Conservation (phyloP, 2,888 invertebrate genomes). For the Ectemnius continuus region DNA sequence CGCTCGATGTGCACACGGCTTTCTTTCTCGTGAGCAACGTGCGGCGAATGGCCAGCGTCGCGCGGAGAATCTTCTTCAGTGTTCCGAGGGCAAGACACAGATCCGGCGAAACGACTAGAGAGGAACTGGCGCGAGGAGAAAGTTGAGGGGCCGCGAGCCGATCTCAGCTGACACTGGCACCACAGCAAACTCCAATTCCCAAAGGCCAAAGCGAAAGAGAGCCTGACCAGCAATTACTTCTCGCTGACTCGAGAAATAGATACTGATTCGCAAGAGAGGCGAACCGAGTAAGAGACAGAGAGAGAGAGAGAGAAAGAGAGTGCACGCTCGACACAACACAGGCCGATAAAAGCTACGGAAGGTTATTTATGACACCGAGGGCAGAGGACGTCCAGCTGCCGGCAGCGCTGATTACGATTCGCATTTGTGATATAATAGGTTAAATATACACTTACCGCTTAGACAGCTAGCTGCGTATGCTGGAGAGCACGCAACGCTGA, state of each 20-base stretch:
- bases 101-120: neutral
- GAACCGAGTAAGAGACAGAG: neutral
- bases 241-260: neutral
- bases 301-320: neutral
- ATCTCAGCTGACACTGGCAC: constrained; percentile 53
- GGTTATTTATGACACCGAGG: constrained; percentile 15
- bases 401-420: neutral
- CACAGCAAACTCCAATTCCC: neutral
- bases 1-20: constrained; percentile 5
- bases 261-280: neutral
- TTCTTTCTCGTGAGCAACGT: neutral
- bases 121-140: constrained; percentile 47
- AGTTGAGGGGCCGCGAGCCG: constrained; percentile 41
- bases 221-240: constrained; percentile 9
- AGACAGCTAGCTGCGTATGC: neutral
- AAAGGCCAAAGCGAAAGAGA: constrained; percentile 37
- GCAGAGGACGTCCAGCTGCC: neutral
- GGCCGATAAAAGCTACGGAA: constrained; percentile 26
- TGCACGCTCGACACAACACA: constrained; percentile 1
- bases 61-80: too few relatives aligned
- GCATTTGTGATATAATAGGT: neutral
- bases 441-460: neutral
- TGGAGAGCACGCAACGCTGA: neutral
- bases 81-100: neutral
- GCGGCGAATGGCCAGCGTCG: too few relatives aligned